These are phyloP conservation scores for Lacerta viridis DNA, from an alignment of 2,797 vertebrate species.

Conservation along the genomic window DNA sequence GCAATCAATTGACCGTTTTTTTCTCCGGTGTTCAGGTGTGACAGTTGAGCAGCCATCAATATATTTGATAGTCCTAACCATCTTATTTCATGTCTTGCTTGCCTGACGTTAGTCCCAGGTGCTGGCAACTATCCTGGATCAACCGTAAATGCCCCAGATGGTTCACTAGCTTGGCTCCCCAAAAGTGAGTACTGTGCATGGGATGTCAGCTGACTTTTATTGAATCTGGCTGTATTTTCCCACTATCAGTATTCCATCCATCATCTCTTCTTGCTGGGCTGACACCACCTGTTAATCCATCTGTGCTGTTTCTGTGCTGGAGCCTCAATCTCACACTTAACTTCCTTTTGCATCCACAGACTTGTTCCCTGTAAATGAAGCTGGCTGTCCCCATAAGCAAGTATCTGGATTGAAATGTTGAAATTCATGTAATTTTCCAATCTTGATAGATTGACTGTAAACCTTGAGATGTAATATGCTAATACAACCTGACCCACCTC, in stretches of 20 bases:
- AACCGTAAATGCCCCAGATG: conserved; percentile 70
- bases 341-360: conserved; percentile 51
- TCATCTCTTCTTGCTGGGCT: conserved; percentile 69
- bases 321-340: conserved; percentile 58
- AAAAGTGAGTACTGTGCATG: conserved; percentile 70
- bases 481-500: conserved; percentile 20
- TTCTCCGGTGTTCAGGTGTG: conserved; percentile 43
- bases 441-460: conserved; percentile 16
- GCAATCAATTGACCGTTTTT: conserved; percentile 34
- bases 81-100: conserved; percentile 62
- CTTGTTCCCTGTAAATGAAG: conserved; percentile 63
- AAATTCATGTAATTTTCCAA: conserved; percentile 49
- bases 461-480: conserved; percentile 44
- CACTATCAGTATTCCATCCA: conserved; percentile 72
- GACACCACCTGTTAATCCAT: conserved; percentile 77
- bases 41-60: conserved; percentile 55
- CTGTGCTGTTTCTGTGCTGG: conserved; percentile 65
- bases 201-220: conserved; percentile 73
- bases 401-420: conserved; percentile 7
- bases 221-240: conserved; percentile 73
- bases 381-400: conserved; percentile 57
- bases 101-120: conserved; percentile 48
- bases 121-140: conserved; percentile 63
- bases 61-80: conserved; percentile 46
- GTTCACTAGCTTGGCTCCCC: conserved; percentile 68